These are phyloP conservation scores for Leistus spinibarbis DNA, from an alignment of 2,888 invertebrate species.

Conservation along the genomic window DNA sequence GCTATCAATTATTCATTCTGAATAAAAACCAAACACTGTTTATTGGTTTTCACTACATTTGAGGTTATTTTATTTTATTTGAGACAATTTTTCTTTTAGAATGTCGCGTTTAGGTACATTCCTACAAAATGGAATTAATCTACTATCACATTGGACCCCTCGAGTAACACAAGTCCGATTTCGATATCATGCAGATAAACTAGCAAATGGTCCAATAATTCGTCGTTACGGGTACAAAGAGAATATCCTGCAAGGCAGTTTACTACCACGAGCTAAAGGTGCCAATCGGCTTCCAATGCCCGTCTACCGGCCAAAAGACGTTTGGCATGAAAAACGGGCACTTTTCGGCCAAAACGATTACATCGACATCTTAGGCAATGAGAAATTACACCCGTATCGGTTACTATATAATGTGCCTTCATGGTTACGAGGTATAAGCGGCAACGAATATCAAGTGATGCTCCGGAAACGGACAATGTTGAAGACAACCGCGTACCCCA, in stretches of 20 bases:
- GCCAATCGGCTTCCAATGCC: constrained; percentile 67
- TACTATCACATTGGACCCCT: constrained; percentile 47
- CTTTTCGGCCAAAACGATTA: constrained; percentile 96
- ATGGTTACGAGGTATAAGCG: constrained; percentile 89
- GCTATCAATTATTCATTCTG: neutral
- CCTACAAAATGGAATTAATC: constrained; percentile 15
- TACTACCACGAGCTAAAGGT: constrained; percentile 70
- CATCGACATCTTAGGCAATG: constrained; percentile 92
- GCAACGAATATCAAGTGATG: constrained; percentile 82
- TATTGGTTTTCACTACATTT: neutral
- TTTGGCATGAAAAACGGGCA: constrained; percentile 79
- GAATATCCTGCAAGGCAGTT: constrained; percentile 67
- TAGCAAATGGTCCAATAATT: constrained; percentile 64
- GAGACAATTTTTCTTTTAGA: neutral
- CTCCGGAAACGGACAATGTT: constrained; percentile 75
- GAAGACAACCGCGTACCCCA: constrained; percentile 62
- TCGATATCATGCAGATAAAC: constrained; percentile 69
- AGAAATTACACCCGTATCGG: constrained; percentile 78
- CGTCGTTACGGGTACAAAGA: constrained; percentile 77
- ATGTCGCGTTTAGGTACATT: constrained; percentile 22
- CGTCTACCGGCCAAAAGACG: constrained; percentile 72
- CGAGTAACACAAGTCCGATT: constrained; percentile 58
- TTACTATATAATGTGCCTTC: constrained; percentile 84
- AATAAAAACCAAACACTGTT: neutral
- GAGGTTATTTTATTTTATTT: neutral